Evolutionary conservation across 1,140 invertebrate species (phyloP).

Genomic region (Drosophila ironensis): DNA sequence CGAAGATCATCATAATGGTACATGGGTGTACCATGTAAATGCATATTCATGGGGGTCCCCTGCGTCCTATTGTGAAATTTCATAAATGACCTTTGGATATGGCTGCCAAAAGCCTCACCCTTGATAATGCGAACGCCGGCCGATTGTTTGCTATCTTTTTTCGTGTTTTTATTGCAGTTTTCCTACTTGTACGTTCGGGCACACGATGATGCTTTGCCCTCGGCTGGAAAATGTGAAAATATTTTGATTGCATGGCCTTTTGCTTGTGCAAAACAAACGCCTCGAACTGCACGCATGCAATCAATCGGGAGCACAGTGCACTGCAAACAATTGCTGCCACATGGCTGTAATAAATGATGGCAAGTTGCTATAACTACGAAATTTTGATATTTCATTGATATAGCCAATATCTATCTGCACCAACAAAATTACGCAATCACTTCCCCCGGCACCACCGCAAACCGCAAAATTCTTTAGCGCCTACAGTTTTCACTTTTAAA

Average conservation of each 20-base stretch:
- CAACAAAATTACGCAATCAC: too few relatives aligned
- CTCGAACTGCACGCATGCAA: constrained; percentile 48
- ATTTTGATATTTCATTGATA: too few relatives aligned
- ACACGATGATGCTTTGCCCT: too few relatives aligned
- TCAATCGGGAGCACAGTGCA: constrained; percentile 53
- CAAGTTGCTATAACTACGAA: too few relatives aligned
- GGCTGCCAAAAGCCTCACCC: constrained; percentile 48
- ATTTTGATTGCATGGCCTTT: constrained; percentile 57
- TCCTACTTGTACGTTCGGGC: constrained; percentile 40
- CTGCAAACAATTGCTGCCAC: neutral
- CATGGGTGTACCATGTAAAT: constrained; percentile 19
- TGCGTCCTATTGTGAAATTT: constrained; percentile 49
- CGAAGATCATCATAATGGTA: neutral
- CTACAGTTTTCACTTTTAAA: too few relatives aligned
- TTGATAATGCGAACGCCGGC: constrained; percentile 46
- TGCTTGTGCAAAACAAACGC: constrained; percentile 32
- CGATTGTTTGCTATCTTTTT: constrained; percentile 48
- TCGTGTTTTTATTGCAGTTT: constrained; percentile 5
- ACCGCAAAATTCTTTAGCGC: too few relatives aligned
- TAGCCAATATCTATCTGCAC: too few relatives aligned
- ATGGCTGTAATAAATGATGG: neutral
- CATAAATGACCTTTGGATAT: constrained; percentile 48
- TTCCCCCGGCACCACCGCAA: too few relatives aligned
- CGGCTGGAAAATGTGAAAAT: constrained; percentile 46
- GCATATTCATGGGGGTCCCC: constrained; percentile 32